phyloP scores from a whole-genome alignment of 2,113 vertebrate species.

The Pomatorhinus ruficollis region DNA sequence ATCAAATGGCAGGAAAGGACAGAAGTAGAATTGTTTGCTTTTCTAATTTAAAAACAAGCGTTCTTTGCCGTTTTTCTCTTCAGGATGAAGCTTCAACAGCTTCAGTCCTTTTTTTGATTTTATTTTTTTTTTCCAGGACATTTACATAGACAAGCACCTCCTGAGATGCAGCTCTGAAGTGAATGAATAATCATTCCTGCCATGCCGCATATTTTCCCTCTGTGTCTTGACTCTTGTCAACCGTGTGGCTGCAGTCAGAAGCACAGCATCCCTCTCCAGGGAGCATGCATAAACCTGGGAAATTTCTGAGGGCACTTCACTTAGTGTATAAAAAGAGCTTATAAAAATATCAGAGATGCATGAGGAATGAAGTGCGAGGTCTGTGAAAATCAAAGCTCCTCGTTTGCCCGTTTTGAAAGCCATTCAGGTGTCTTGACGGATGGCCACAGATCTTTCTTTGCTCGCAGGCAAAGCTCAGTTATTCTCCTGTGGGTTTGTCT shows the following conservation, averaged over 20 bases:
- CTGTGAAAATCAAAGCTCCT: not conserved
- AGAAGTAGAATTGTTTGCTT: not conserved
- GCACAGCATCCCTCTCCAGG: not conserved
- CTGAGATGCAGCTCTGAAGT: not conserved
- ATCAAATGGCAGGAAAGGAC: not conserved
- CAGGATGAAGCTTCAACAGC: not conserved
- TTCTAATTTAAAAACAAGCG: not conserved
- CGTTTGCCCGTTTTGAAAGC: not conserved
- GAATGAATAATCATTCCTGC: constrained; percentile 21
- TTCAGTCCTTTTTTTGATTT: not conserved
- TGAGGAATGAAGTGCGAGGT: not conserved
- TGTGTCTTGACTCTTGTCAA: constrained; percentile 18
- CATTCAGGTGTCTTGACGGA: not conserved
- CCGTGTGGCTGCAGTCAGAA: not conserved
- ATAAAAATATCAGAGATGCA: constrained; percentile 12
- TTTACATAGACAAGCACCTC: constrained; percentile 14
- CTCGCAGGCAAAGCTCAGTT: not conserved
- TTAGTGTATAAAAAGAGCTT: not conserved
- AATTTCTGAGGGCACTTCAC: constrained; percentile 27
- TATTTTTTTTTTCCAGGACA: not conserved
- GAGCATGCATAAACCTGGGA: not conserved
- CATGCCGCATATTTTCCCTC: not conserved
- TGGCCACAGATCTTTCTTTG: not conserved
- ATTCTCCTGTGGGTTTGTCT: not conserved
- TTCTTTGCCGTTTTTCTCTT: not conserved